Base-by-base conservation (phyloP, 2,113 vertebrate genomes). In the Phoxinus phoxinus region DNA sequence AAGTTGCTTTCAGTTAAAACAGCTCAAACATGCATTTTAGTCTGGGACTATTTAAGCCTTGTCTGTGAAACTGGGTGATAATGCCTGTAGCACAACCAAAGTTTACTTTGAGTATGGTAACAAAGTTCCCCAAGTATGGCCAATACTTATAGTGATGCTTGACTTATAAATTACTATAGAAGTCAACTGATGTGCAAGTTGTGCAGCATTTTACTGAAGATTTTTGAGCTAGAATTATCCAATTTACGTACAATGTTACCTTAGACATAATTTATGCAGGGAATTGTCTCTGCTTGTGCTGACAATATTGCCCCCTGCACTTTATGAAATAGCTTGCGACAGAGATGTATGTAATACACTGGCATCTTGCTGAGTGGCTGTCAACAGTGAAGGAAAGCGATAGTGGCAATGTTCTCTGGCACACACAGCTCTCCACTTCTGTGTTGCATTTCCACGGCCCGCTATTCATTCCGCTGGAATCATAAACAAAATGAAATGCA, bases 301-400 rank as follows among this genome's bases (percentile, higher is more conserved):
- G 51, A 35, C 9, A 9, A 56, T 51, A 77, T 77, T 77, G 74
- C 56, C 21, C 8, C 6, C 48, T 5, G 15, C 48, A 53, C 48
- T 56, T 77, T 32, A 30, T 23, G 48, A 76, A 76, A 76, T 53
- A 76, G 48, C 17, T 41, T 77, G 48, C 19, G 48, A 77, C 74
- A 77, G 48, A 17, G 74, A 77, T 56, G 74, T 77, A 32, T 77
- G 30, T 35, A 56, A 56, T 13, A 77, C 48, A 32, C 25, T 37
- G 48, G 15, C 25, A 56, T 77, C 46, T 21, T 51, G 37, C 44
- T 53, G 74, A 76, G 74, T 53, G 46, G 10, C 37, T 73, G 71
- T 73, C 71, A 73, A 23, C 71, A 46, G 71, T 76, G 46, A 76
- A 30, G 74, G 74, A 76, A 37, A 53, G 48, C 48, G 25, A 76